phyloP scores from a whole-genome alignment of 2,113 vertebrate species.

The Melospiza georgiana region DNA sequence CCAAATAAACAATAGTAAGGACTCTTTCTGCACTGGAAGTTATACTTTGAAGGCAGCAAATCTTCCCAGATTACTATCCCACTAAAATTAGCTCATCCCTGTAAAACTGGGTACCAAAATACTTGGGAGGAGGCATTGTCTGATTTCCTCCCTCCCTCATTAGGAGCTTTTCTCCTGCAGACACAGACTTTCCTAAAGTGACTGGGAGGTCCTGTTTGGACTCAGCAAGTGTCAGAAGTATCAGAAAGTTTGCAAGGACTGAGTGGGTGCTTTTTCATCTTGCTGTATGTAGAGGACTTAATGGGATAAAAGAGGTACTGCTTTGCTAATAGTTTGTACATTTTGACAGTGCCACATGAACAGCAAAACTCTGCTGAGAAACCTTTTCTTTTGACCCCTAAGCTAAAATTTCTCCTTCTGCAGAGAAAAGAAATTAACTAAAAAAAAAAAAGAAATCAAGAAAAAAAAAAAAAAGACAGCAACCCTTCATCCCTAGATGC shows the following conservation, averaged over 20 bases:
- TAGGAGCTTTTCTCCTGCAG: background rate
- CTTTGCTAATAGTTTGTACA: background rate
- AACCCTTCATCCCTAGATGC: background rate
- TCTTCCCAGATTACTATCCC: background rate
- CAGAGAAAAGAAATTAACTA: background rate
- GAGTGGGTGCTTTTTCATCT: accelerated
- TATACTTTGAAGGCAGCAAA: background rate
- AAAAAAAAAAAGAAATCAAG: background rate
- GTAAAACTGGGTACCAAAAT: background rate
- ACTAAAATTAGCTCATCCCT: background rate
- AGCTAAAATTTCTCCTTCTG: background rate
- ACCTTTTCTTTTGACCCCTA: background rate
- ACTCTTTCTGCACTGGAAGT: background rate
- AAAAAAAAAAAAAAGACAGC: background rate
- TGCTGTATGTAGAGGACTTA: background rate
- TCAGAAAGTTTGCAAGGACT: background rate
- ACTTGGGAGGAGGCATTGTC: background rate
- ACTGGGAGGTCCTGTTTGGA: background rate
- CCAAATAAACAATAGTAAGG: background rate
- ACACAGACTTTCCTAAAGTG: background rate
- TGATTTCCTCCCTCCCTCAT: background rate
- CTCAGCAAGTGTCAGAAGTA: background rate
- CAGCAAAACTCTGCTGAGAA: background rate
- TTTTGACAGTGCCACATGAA: background rate
- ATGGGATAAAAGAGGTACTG: background rate